A percentile compares a stretch with the other conserved stretches of the same genome.
These are phyloP conservation scores for Prostheceraeus crozeri DNA, from an alignment of 2,888 invertebrate genomes.

Conservation along the genomic window DNA sequence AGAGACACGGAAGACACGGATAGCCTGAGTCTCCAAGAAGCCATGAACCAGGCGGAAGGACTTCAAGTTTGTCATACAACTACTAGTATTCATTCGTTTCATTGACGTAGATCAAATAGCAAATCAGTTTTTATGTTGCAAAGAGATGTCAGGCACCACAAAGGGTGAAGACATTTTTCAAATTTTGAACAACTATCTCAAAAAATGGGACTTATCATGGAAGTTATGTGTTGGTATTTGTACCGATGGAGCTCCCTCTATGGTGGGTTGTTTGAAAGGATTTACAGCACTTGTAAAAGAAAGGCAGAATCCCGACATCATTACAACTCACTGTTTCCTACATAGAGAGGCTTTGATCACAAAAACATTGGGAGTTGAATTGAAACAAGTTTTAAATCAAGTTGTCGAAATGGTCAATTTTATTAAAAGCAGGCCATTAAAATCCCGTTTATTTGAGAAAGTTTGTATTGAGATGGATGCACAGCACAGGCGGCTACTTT, in stretches of 20 bases:
- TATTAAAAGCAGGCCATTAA: conserved; percentile 1
- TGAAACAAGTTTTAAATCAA: not conserved
- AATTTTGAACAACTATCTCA: not conserved
- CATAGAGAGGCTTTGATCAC: not conserved
- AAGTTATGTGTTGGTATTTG: not conserved
- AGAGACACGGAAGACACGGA: too few species aligned
- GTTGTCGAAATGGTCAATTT: conserved; percentile 7
- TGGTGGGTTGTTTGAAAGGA: not conserved
- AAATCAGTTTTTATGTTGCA: conserved; percentile 16
- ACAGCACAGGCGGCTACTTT: not conserved
- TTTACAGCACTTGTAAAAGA: not conserved
- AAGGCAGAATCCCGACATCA: not conserved
- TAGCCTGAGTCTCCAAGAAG: too few species aligned
- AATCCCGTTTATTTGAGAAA: not conserved
- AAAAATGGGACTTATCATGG: not conserved
- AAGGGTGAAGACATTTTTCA: conserved; percentile 1
- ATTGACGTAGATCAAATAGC: not conserved
- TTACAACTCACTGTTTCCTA: not conserved
- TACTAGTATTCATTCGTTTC: conserved; percentile 6
- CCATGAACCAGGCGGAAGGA: too few species aligned
- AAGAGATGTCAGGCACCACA: not conserved
- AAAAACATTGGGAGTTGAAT: not conserved
- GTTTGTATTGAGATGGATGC: not conserved
- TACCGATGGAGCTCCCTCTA: conserved; percentile 12
- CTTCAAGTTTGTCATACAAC: too few species aligned